Percentiles rank a stretch among this genome's conserved stretches.
These are phyloP conservation scores for Liolophura sinensis DNA, from an alignment of 1,140 invertebrate species.

Conservation along the genomic window DNA sequence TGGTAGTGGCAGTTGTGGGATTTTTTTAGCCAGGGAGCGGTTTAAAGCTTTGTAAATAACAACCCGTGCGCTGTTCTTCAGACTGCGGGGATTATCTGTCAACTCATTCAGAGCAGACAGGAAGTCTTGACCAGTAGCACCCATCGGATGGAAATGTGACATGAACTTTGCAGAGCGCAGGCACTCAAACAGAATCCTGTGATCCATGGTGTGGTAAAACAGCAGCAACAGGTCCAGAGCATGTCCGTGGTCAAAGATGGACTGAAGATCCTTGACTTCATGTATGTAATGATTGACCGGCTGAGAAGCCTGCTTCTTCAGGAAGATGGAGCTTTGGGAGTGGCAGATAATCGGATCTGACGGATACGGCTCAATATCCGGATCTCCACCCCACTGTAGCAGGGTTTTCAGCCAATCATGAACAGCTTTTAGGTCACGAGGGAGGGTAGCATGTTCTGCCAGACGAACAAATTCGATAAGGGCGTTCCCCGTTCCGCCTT, in stretches of 20 bases:
- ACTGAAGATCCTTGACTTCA: slow-evolving; percentile 31
- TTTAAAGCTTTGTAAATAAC: slow-evolving; percentile 47
- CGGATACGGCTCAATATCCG: slow-evolving; percentile 52
- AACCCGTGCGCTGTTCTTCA: slow-evolving; percentile 49
- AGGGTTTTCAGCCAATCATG: slow-evolving; percentile 46
- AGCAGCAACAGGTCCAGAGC: slow-evolving; percentile 40
- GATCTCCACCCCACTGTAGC: slow-evolving; percentile 53
- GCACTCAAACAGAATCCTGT: slow-evolving; percentile 43
- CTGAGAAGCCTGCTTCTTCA: slow-evolving; percentile 48
- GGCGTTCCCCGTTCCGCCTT: slow-evolving; percentile 40
- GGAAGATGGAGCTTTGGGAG: slow-evolving; percentile 54
- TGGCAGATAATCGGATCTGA: slow-evolving; percentile 54
- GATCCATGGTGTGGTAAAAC: slow-evolving; percentile 54
- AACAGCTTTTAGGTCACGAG: slow-evolving; percentile 38
- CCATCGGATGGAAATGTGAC: slow-evolving; percentile 36
- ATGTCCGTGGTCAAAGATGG: slow-evolving; percentile 30
- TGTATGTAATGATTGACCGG: slow-evolving; percentile 49
- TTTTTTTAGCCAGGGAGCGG: slow-evolving; percentile 31
- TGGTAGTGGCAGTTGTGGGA: slow-evolving; percentile 45
- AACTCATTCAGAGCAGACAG: slow-evolving; percentile 34
- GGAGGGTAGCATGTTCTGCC: slow-evolving; percentile 21
- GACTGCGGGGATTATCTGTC: slow-evolving; percentile 39
- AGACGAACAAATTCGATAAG: slow-evolving; percentile 48
- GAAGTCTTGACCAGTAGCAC: slow-evolving; percentile 28
- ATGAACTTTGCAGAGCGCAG: slow-evolving; percentile 38